These are phyloP conservation scores for Pterostichus niger DNA, from an alignment of 2,888 invertebrate genomes.

Conservation along the genomic window DNA sequence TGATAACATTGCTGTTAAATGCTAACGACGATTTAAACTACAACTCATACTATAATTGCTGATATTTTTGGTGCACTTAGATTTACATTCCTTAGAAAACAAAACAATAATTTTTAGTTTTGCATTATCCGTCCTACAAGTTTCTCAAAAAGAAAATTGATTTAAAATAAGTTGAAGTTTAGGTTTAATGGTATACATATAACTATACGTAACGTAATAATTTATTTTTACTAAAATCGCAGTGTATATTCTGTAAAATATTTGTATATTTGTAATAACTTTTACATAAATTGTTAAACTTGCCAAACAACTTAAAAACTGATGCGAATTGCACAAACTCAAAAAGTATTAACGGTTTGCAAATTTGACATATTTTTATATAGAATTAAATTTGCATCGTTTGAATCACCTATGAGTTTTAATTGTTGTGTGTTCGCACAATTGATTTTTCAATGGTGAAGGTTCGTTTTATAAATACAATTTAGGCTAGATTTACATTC, in stretches of 20 bases:
- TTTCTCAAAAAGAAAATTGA: slow-evolving; percentile 19
- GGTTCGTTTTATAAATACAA: slow-evolving; percentile 34
- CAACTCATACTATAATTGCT: not conserved
- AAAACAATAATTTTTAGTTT: slow-evolving; percentile 22
- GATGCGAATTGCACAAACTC: slow-evolving; percentile 7
- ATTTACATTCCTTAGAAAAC: slow-evolving; percentile 24
- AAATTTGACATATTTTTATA: slow-evolving; percentile 21
- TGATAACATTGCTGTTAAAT: not conserved
- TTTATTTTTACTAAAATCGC: slow-evolving; percentile 44
- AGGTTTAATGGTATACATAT: slow-evolving; percentile 29
- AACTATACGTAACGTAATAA: slow-evolving; percentile 52
- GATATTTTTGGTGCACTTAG: slow-evolving; percentile 45
- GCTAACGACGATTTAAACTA: slow-evolving; percentile 30
- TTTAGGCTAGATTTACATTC: slow-evolving; percentile 40
- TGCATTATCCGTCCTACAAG: slow-evolving; percentile 12
- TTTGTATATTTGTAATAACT: slow-evolving; percentile 51
- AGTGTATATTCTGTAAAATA: slow-evolving; percentile 52
- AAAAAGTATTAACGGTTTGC: slow-evolving; percentile 36
- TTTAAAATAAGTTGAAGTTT: slow-evolving; percentile 27
- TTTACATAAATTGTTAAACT: slow-evolving; percentile 55
- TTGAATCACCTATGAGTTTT: slow-evolving; percentile 8
- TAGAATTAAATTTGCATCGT: slow-evolving; percentile 16
- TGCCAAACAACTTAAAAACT: slow-evolving; percentile 48
- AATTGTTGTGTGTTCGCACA: slow-evolving; percentile 29
- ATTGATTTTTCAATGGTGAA: slow-evolving; percentile 41